A percentile compares a stretch with the other conserved stretches of the same genome.
phyloP scores from a whole-genome alignment of 2,888 invertebrate species.

The Phengaris arion region DNA sequence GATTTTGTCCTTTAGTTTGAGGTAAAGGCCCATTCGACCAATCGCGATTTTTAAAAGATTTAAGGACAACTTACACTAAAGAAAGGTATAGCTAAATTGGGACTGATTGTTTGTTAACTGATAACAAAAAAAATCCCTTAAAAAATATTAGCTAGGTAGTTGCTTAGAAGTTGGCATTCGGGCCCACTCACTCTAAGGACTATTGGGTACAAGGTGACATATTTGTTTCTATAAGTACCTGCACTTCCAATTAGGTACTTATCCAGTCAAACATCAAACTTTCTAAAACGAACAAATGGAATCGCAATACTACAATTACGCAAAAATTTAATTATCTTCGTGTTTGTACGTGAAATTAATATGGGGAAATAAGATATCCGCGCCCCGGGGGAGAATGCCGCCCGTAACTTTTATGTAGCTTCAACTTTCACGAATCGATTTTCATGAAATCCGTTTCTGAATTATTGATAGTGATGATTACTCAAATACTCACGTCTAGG shows the following conservation, averaged over 20 bases:
- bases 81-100: no score
- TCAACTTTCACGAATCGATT: slow-evolving; percentile 24
- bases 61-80: no score
- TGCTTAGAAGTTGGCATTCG: no score
- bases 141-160: no score
- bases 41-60: no score
- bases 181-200: no score
- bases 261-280: not conserved
- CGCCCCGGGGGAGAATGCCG: slow-evolving; percentile 30
- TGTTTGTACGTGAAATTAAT: slow-evolving; percentile 3
- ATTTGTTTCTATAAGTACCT: no score
- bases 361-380: not conserved
- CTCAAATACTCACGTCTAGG: slow-evolving; percentile 63
- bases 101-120: no score
- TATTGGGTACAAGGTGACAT: no score
- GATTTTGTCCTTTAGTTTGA: no score
- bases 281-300: not conserved
- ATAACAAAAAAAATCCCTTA: no score
- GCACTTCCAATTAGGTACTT: not conserved
- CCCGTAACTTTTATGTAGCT: slow-evolving; percentile 21
- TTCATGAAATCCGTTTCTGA: not conserved
- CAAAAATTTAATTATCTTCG: not conserved
- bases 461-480: slow-evolving; percentile 39
- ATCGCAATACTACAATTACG: not conserved
- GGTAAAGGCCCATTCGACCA: no score